Evolutionary conservation across 2,113 vertebrate species (phyloP), one percentile per base, ranked within the genome.

Genomic region (Furnarius figulus): DNA sequence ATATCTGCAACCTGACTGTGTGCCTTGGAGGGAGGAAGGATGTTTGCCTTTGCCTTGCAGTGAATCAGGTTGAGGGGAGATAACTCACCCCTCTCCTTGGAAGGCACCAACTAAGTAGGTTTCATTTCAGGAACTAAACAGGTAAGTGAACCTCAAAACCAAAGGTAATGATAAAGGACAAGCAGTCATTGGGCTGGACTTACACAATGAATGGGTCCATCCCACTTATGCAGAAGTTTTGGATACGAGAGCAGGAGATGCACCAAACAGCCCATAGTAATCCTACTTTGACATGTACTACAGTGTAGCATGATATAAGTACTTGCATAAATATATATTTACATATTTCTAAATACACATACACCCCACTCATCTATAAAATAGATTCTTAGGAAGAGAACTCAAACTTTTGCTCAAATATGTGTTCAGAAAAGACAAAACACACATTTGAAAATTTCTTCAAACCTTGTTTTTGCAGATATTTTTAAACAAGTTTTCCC

Each of bases 211-310:
- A 2, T 23, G 65, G 25, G 49, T 62, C 28, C 44, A 23, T 39
- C 30, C 18, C 33, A 21, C 10, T 62, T 37, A 5, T 5, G 30
- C 10, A 61, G 19, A 24, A 68, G 7, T 1, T 87, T 61, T 44
- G n/a, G 23, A 28, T 14, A 6, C 2, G 1, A 79, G 3, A 49
- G 9, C 13, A 72, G 17, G 18, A 71, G 10, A 49, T 33, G 3
- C 16, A 37, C 16, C 27, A 42, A 66, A 2, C 3, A 14, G 13
- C 49, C n/a, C 35, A 28, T 7, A 20, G 49, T 8, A 40, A 24
- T 12, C 13, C 37, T 44, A 4, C 27, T 85, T 42, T 14, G 18
- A 23, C 2, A 3, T 0, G 0, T 55, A 30, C 31, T 53, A 2
- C 3, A 1, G 7, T 35, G 14, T 8, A 46, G 49, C 6, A 67